A percentile compares a stretch with the other conserved stretches of the same genome.
Conservation (phyloP, 1,140 invertebrate genomes). For the Panulirus ornatus region DNA sequence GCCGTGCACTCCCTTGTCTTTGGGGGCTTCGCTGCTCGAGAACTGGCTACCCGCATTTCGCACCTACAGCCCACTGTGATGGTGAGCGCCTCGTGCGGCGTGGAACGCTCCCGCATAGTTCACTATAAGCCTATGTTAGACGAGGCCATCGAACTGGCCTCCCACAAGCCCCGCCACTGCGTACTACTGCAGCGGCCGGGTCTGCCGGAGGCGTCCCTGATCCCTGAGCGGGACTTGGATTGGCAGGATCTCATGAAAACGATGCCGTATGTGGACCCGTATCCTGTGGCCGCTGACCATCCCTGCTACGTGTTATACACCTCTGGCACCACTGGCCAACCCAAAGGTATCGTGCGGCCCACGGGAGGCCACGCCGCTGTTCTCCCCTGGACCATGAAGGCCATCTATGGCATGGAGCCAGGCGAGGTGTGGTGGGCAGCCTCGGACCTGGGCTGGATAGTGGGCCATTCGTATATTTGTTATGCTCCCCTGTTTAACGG, state of each 20-base stretch:
- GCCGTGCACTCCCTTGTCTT: conserved; percentile 93
- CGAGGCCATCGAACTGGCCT: conserved; percentile 83
- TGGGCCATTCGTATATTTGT: conserved; percentile 95
- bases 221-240: conserved; percentile 83
- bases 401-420: conserved; percentile 88
- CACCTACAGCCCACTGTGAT: conserved; percentile 93
- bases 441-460: conserved; percentile 93
- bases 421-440: conserved; percentile 93
- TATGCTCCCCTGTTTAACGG: conserved; percentile 92
- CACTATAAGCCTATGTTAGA: conserved; percentile 93
- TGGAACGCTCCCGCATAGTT: conserved; percentile 91
- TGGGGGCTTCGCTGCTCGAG: conserved; percentile 92
- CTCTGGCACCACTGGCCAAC: conserved; percentile 82
- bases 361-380: conserved; percentile 91
- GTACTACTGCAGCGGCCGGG: conserved; percentile 89
- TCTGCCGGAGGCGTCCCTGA: conserved; percentile 83
- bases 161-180: conserved; percentile 83
- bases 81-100: conserved; percentile 92
- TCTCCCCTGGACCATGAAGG: conserved; percentile 90
- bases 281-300: conserved; percentile 91
- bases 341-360: conserved; percentile 91
- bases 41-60: conserved; percentile 90
- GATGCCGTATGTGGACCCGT: conserved; percentile 86
- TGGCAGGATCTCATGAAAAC: conserved; percentile 86
- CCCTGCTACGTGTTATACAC: conserved; percentile 96